Base-by-base conservation (phyloP, 2,888 invertebrate species). In the Rhamnusium bicolor region DNA sequence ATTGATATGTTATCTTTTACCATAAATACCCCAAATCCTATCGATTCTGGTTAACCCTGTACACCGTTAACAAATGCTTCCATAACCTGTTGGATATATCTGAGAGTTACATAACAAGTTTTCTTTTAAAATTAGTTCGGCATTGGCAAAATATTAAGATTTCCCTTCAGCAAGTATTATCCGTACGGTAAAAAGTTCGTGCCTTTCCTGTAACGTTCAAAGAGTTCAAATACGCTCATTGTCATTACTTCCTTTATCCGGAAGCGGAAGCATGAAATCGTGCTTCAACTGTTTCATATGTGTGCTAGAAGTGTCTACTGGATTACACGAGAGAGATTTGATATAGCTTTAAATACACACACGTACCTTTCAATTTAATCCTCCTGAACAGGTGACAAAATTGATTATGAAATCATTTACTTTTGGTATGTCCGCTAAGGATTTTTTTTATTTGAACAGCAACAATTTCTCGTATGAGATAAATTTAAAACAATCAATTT, bases 201-300 rank as follows among this genome's bases (percentile, higher is more conserved):
- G 56, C 46, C 32, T 56, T 58, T 60, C 49, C 69, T 53, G 51
- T 19, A 49, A 29, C 56, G 58, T 54, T 40, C 63, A 47, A 74
- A 69, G 60, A 51, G 69, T 72, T 69, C 69, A 66, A 73, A 75
- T 70, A 69, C 67, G 71, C 78, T 77, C 72, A 83, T 83, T 82
- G 79, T 76, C 81, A 85, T 84, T 83, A 84, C 85, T 84, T 85
- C 85, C 85, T 81, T 76, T 74, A 71, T 74, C 78, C 82, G 83
- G 83, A 84, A 84, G 75, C 85, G 85, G 85, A 85, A 84, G 79
- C 75, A 56, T n/a, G 40, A 29, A 51, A 32, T 66, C 78, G 78
- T 78, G 75, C 74, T 58, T 60, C 49, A 71, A 76, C 68, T 75
- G 71, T 79, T 73, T 76, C 69, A 54, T 71, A 71, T 68, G 40